phyloP scores from a whole-genome alignment of 2,113 vertebrate genomes.

The Turnix velox region DNA sequence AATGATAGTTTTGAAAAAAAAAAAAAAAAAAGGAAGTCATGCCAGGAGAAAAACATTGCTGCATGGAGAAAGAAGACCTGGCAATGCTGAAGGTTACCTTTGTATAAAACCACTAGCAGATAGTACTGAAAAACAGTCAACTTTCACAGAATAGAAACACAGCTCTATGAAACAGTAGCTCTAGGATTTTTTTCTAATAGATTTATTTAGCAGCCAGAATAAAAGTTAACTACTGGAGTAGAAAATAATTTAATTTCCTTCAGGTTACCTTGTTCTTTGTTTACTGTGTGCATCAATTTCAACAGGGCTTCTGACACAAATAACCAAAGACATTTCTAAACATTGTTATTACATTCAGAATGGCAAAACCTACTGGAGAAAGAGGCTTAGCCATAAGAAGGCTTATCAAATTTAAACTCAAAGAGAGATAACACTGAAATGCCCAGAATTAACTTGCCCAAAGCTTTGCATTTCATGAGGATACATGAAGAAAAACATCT shows the following conservation, averaged over 20 bases:
- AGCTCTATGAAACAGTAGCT: background rate
- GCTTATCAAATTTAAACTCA: background rate
- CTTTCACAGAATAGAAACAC: background rate
- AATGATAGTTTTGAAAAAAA: background rate
- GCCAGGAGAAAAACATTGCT: background rate
- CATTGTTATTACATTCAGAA: background rate
- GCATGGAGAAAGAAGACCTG: background rate
- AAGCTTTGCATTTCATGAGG: background rate
- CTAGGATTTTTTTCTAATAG: background rate
- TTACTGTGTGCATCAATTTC: background rate
- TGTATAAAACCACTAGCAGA: background rate
- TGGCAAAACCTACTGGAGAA: background rate
- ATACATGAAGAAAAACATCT: background rate
- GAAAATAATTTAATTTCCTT: background rate
- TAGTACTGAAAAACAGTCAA: background rate
- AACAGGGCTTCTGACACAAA: background rate
- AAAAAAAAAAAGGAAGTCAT: background rate
- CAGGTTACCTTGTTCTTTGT: background rate
- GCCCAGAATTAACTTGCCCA: background rate
- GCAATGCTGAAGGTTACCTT: background rate
- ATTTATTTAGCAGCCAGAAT: background rate
- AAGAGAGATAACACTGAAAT: background rate
- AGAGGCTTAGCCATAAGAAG: background rate
- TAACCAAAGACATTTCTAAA: background rate
- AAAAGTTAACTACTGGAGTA: background rate